A percentile compares a stretch with the other conserved stretches of the same genome.
These are phyloP conservation scores for Spea multiplicata DNA, from an alignment of 2,113 vertebrate species.

Conservation along the genomic window DNA sequence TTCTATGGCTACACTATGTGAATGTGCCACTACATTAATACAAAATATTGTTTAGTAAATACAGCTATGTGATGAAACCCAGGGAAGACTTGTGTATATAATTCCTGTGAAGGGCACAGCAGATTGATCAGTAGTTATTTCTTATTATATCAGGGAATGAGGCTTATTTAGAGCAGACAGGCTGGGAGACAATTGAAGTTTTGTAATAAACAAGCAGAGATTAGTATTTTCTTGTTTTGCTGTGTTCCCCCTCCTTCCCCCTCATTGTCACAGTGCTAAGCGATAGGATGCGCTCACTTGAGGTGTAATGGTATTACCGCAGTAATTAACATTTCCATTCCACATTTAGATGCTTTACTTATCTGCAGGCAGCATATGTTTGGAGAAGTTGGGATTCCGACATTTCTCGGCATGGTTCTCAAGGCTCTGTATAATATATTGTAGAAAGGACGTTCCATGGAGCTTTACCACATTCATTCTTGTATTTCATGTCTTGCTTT, in stretches of 20 bases:
- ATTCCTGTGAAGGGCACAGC: constrained; percentile 52
- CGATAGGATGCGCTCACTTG: constrained; percentile 89
- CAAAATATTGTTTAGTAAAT: not conserved
- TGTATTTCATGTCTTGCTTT: constrained; percentile 10
- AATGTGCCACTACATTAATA: too few species aligned
- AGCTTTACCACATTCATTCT: constrained; percentile 24
- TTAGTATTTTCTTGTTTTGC: constrained; percentile 70
- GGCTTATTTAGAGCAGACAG: constrained; percentile 71
- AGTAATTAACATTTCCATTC: constrained; percentile 98
- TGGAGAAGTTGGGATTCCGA: constrained; percentile 90
- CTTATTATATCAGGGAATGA: constrained; percentile 64
- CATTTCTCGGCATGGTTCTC: constrained; percentile 93
- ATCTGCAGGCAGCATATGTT: constrained; percentile 99
- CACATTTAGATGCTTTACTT: constrained; percentile 99
- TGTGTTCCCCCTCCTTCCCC: constrained; percentile 55
- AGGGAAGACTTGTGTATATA: constrained; percentile 13
- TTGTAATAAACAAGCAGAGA: constrained; percentile 67
- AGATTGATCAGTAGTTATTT: constrained; percentile 57
- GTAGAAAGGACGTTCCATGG: constrained; percentile 48
- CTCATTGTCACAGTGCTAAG: constrained; percentile 76
- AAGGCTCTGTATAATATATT: constrained; percentile 89
- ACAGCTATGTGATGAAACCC: constrained; percentile 6
- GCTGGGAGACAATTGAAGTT: constrained; percentile 70
- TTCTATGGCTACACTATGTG: too few species aligned
- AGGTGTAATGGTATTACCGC: constrained; percentile 91